These are phyloP conservation scores for Pseudotriccus pelzelni DNA, from an alignment of 2,797 vertebrate genomes.

Conservation along the genomic window DNA sequence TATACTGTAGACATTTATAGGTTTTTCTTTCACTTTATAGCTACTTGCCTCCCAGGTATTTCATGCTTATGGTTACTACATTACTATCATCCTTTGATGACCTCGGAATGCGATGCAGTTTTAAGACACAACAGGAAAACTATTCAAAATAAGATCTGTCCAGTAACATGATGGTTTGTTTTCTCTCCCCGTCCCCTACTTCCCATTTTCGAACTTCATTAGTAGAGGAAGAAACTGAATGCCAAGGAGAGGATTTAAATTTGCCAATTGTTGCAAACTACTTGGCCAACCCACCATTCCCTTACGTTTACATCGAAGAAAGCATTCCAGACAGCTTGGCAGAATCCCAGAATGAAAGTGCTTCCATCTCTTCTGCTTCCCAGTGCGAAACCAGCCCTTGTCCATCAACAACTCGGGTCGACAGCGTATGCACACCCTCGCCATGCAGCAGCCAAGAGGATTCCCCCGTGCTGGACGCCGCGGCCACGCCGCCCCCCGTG, in stretches of 20 bases:
- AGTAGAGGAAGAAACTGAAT: constrained; percentile 83
- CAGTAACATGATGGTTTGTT: neutral
- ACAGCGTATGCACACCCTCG: constrained; percentile 62
- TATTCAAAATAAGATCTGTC: neutral
- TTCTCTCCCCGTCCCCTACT: neutral
- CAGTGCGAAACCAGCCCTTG: constrained; percentile 69
- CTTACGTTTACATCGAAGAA: constrained; percentile 77
- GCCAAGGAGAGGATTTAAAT: constrained; percentile 73
- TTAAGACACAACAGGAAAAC: neutral
- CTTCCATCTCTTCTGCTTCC: constrained; percentile 68
- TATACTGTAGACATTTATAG: neutral
- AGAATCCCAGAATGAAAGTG: constrained; percentile 75
- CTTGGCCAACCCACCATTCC: constrained; percentile 81
- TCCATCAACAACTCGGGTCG: constrained; percentile 24
- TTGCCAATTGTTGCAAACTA: constrained; percentile 79
- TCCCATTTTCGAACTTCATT: neutral
- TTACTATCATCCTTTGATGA: neutral
- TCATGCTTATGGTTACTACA: neutral
- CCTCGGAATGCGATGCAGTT: neutral
- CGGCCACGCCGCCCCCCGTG: constrained; percentile 47
- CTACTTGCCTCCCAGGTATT: neutral
- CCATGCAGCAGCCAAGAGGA: constrained; percentile 78
- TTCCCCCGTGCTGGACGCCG: constrained; percentile 62
- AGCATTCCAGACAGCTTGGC: constrained; percentile 66
- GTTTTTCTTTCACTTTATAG: neutral